phyloP scores from a whole-genome alignment of 2,888 invertebrate genomes.

The Drosophila mulleri region DNA sequence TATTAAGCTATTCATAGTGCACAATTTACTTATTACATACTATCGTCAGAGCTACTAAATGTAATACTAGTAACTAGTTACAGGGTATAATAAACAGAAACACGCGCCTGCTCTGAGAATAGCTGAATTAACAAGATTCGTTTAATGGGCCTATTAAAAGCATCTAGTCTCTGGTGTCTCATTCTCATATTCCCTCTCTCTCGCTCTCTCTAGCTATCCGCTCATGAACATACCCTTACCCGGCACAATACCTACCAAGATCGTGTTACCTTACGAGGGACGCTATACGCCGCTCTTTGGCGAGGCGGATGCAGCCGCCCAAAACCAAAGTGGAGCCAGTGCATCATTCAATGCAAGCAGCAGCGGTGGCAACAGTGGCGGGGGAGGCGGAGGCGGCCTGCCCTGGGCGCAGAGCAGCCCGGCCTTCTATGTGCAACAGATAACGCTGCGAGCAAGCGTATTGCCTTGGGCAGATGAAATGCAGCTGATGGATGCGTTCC shows the following conservation, averaged over 20 bases:
- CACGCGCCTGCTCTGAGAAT: slow-evolving; percentile 17
- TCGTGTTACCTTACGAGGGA: slow-evolving; percentile 87
- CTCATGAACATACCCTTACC: slow-evolving; percentile 94
- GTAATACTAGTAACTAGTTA: neutral
- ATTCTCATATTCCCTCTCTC: slow-evolving; percentile 5
- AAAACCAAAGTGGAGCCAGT: slow-evolving; percentile 48
- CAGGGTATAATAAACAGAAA: slow-evolving; percentile 5
- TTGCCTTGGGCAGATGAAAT: slow-evolving; percentile 94
- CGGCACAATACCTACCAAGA: slow-evolving; percentile 93
- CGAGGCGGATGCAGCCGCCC: slow-evolving; percentile 19
- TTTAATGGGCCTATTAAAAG: slow-evolving; percentile 21
- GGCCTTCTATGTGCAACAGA: slow-evolving; percentile 91
- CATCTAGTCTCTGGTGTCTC: neutral
- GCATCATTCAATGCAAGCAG: slow-evolving; percentile 40
- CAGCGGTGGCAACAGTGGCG: slow-evolving; percentile 15
- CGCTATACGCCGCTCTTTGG: slow-evolving; percentile 77
- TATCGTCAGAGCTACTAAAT: neutral
- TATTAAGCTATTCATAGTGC: neutral
- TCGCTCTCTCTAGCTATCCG: slow-evolving; percentile 88
- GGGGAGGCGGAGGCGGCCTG: slow-evolving; percentile 72
- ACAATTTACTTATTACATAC: neutral
- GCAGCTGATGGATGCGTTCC: slow-evolving; percentile 94
- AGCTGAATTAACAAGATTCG: slow-evolving; percentile 6
- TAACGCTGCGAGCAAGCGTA: slow-evolving; percentile 91
- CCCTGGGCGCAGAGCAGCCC: slow-evolving; percentile 87